Evolutionary conservation across 2,888 invertebrate species (phyloP), one percentile per base, ranked within the genome.

Genomic region (Meiosimyza decipiens): DNA sequence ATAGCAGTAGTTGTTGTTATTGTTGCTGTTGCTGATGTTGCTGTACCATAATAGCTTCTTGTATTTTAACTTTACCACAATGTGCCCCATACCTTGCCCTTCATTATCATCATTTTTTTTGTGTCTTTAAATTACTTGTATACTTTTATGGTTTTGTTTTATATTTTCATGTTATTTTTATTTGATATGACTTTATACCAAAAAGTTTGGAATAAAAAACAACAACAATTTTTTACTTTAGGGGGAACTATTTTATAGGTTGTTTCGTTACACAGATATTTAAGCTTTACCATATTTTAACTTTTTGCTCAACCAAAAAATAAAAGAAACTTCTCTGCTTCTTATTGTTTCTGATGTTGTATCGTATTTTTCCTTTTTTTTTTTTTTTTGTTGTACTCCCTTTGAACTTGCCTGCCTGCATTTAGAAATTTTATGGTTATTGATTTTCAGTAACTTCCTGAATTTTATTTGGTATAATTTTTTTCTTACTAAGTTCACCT

Each of bases 381-480:
- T 60, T 6, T 28, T 18, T 22, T 18, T 18, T 22, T 57, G 13
- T 57, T n/a, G 40, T 57, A 16, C 28, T 67, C 15, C 55, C 50
- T 68, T 68, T 68, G 68, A 68, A 68, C 68, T 68, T 50, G 57
- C 59, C 57, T 67, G 55, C 60, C 40, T 40, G 60, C 55, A 51
- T 68, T 68, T 68, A 68, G 59, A 50, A 50, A 59, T 68, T 68
- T 68, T 68, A 68, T 68, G 68, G 59, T 59, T 59, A 68, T 68
- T 68, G 68, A 68, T 68, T 68, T 66, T 65, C 63, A 49, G 12
- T 12, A 63, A 63, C 63, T 49, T 66, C 54, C 1, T 60, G 60
- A 22, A 28, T 60, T 60, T 60, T 33, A 18, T 33, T 60, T n/a
- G 22, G 9, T 9, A 40, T 40, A 40, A 18, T 40, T 40, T 22